These are phyloP conservation scores for Drosophila bipectinata DNA, from an alignment of 1,140 invertebrate species.

Conservation along the genomic window DNA sequence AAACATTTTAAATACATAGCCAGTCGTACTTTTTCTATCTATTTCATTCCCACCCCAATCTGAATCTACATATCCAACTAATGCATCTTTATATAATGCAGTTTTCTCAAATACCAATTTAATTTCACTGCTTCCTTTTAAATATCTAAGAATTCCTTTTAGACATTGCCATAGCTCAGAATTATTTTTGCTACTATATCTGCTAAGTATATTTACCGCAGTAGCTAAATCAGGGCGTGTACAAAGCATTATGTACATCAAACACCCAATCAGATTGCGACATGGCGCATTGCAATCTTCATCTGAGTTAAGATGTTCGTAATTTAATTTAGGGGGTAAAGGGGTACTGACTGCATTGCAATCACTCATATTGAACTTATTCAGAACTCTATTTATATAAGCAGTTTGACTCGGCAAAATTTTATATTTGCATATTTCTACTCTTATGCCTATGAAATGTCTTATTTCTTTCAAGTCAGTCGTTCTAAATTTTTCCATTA, in stretches of 20 bases:
- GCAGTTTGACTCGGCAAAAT: constrained; percentile 4
- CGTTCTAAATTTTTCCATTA: constrained; percentile 7
- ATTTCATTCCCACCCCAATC: constrained; percentile 4
- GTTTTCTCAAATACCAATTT: not conserved
- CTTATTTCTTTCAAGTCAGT: not conserved
- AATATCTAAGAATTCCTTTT: too few species aligned
- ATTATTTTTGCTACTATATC: constrained; percentile 34
- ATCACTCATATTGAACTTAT: constrained; percentile 1
- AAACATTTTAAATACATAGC: constrained; percentile 17
- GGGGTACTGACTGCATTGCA: constrained; percentile 2
- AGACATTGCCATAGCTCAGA: constrained; percentile 8
- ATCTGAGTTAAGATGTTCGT: not conserved
- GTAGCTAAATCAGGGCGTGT: constrained; percentile 15
- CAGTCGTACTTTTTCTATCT: constrained; percentile 10
- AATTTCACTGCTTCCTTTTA: too few species aligned
- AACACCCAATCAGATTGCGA: not conserved
- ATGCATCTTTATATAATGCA: constrained; percentile 15
- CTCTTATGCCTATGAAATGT: constrained; percentile 8
- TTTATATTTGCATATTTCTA: constrained; percentile 8
- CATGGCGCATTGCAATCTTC: not conserved
- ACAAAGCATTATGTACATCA: constrained; percentile 37
- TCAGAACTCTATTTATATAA: not conserved
- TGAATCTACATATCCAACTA: constrained; percentile 7
- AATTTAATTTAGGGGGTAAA: not conserved
- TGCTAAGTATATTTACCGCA: constrained; percentile 11